phyloP scores from a whole-genome alignment of 2,113 vertebrate genomes.

The Dolichallabes microphthalmus region DNA sequence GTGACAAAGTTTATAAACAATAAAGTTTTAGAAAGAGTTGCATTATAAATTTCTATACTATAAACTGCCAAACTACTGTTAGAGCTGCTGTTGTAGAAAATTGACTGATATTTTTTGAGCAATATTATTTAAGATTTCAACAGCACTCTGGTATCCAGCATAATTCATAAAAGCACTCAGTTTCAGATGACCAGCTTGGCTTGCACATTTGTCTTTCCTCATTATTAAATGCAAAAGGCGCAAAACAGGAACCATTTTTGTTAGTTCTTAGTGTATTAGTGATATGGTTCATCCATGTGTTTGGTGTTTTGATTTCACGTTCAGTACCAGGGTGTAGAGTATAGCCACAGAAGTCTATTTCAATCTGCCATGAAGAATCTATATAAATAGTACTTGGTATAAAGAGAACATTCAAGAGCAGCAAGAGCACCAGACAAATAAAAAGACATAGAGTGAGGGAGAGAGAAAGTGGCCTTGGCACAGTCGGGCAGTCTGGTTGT shows the following conservation, averaged over 20 bases:
- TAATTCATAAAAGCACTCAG: not conserved
- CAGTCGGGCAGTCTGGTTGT: conserved; percentile 40
- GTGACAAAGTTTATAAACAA: too few relatives aligned
- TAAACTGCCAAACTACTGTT: not conserved
- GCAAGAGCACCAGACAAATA: not conserved
- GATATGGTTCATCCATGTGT: not conserved
- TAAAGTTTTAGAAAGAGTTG: not conserved
- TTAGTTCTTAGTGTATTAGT: not conserved
- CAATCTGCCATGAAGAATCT: not conserved
- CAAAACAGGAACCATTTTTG: not conserved
- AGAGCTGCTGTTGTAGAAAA: not conserved
- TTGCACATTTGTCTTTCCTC: not conserved
- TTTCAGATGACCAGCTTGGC: not conserved
- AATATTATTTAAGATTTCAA: not conserved
- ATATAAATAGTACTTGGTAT: not conserved
- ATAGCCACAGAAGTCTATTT: not conserved
- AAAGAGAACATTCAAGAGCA: not conserved
- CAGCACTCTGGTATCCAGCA: not conserved
- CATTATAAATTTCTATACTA: not conserved
- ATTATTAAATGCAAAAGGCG: not conserved
- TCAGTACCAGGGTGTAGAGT: not conserved
- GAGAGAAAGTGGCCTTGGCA: conserved; percentile 37
- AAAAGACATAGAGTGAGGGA: not conserved
- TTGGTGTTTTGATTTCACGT: not conserved
- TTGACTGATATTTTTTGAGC: not conserved